Base-by-base conservation (phyloP, 1,140 invertebrate genomes). In the Philotrypesis tridentata region DNA sequence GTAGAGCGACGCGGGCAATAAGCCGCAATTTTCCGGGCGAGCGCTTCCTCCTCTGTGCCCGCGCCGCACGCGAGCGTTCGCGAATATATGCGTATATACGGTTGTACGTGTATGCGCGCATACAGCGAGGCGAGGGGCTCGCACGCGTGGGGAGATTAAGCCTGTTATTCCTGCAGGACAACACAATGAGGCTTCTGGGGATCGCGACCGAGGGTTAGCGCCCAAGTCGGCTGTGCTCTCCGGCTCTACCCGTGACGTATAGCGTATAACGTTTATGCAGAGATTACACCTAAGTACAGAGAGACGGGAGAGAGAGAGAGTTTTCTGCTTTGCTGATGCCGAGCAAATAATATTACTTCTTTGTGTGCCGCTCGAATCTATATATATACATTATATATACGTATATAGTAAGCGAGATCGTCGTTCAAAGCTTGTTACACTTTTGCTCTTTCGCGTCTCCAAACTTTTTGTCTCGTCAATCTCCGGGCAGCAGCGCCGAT, bases 1-100 rank as follows among this genome's bases (percentile, higher is more conserved):
- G 23, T 23, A 25, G 33, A 23, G 70, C 37, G 17, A 25, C 8
- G 7, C 43, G 1, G 33, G 74, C 81, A 90, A 90, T 91, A 90
- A 89, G 88, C 87, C 87, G 86, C 87, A 89, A 91, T 91, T 91
- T 90, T 90, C 89, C 88, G 85, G 86, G 86, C 83, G 89, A 89
- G 74, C 78, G 87, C 86, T 77, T 87, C 85, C 80, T 5, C 84
- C 82, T 84, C 82, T 25, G n/a, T n/a, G n/a, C n/a, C n/a, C n/a
- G n/a, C n/a, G n/a, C n/a, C n/a, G n/a, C n/a, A 65, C 23, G 9
- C 6, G 5, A 12, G 84, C 85, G 85, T 85, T 87, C 74, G 80
- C 84, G 81, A 85, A 87, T 87, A 88, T 87, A 75, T 31, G 4
- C 7, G 74, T 60, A 23, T 71, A 60, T 29, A 17, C 12, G 27